Evolutionary conservation across 2,888 invertebrate species (phyloP), one percentile per base, ranked within the genome.

Genomic region (Cataglyphis cursor): DNA sequence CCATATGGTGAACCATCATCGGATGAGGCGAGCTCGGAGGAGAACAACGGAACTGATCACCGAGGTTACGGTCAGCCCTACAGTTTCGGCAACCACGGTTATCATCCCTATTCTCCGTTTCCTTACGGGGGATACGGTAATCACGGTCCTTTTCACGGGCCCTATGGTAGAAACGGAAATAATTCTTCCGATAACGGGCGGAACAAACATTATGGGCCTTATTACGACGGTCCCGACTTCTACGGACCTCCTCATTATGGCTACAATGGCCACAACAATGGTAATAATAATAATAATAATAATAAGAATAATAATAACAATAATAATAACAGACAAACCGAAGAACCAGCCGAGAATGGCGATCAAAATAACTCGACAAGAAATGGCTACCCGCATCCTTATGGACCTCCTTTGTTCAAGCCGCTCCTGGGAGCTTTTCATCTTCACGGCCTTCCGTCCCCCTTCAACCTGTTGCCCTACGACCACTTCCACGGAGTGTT

Each of bases 171-270:
- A 24, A 78, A 78, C 21, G 57, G 59, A n/a, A 80, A 70, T 35
- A 12, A 48, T n/a, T 44, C 75, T n/a, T 12, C 31, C 18, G 66
- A 31, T 51, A 44, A 76, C 28, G 57, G 76, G 35, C 64, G 31
- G n/a, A 38, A 41, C 6, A 28, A 41, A 78, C 44, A 28, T 41
- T 24, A 72, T 18, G 75, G 81, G 0, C 61, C 76, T 44, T 83
- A 84, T 28, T 68, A 83, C n/a, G 66, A 18, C 10, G 85, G 78
- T 12, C 51, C 51, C 21, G 81, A 62, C 10, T 88, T 88, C 41
- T 86, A 88, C 4, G 89, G 88, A 0, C 44, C 44, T 3, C 82
- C 31, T 4, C 44, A 59, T 51, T 59, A 78, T 12, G 68, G 59
- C 8, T 15, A 78, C 54, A 9, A 31, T 41, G n/a, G 15, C 21